phyloP scores from a whole-genome alignment of 2,888 invertebrate genomes.

The Sepioteuthis lessoniana region DNA sequence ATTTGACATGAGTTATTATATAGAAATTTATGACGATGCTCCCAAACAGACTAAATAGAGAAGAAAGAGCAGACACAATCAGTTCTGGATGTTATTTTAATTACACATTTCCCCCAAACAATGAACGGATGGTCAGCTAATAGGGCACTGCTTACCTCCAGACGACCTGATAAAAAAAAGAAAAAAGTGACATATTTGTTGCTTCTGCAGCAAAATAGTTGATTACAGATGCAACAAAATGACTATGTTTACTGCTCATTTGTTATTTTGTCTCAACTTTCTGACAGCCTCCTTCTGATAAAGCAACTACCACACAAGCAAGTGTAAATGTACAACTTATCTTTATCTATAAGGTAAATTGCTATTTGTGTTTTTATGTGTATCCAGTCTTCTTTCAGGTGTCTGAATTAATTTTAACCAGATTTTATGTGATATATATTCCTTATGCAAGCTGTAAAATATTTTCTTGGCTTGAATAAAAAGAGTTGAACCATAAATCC shows the following conservation, averaged over 20 bases:
- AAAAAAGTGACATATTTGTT: not conserved
- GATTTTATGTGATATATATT: not conserved
- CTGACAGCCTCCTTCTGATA: not conserved
- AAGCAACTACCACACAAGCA: not conserved
- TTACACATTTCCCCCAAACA: not conserved
- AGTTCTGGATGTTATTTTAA: not conserved
- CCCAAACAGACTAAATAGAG: not conserved
- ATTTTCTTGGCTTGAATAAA: too few relatives aligned
- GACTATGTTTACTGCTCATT: not conserved
- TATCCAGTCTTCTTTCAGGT: not conserved
- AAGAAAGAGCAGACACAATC: conserved; percentile 33
- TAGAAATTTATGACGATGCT: not conserved
- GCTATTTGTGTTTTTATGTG: not conserved
- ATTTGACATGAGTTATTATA: not conserved
- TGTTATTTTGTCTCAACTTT: conserved; percentile 15
- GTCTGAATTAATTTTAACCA: not conserved
- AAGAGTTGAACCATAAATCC: not conserved
- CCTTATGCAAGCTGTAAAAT: not conserved
- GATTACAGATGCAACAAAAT: not conserved
- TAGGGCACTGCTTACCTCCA: not conserved
- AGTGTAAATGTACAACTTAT: not conserved
- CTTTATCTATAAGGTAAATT: not conserved
- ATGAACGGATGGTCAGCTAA: not conserved
- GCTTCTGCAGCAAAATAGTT: not conserved
- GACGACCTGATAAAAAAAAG: not conserved